phyloP scores from a whole-genome alignment of 2,113 vertebrate genomes.

The Petaurus breviceps region DNA sequence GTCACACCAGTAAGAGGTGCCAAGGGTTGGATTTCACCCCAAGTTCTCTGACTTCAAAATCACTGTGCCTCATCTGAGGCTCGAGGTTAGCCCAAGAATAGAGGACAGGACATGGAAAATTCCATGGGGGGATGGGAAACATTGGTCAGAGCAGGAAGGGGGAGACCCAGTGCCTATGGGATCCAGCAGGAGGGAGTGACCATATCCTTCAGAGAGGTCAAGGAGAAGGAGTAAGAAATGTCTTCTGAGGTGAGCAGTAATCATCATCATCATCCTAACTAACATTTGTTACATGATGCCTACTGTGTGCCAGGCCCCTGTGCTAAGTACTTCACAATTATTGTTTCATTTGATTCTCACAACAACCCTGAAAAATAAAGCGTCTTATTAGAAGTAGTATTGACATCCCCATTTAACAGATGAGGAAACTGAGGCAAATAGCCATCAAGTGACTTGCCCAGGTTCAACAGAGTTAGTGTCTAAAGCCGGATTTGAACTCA shows the following conservation, averaged over 20 bases:
- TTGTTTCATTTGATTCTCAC: neutral
- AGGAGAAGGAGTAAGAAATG: neutral
- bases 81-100: neutral
- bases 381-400: too few relatives aligned
- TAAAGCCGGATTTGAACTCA: neutral
- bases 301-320: too few relatives aligned
- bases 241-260: neutral
- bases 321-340: neutral
- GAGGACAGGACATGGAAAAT: neutral
- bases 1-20: neutral
- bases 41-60: too few relatives aligned
- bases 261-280: neutral
- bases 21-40: neutral
- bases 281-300: too few relatives aligned
- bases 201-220: neutral
- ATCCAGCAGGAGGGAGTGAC: neutral
- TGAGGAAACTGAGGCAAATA: neutral
- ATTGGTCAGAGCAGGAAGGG: too few relatives aligned
- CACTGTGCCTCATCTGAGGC: neutral
- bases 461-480: neutral
- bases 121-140: too few relatives aligned
- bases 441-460: neutral
- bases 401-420: neutral
- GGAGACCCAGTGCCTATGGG: neutral
- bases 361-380: too few relatives aligned